Conservation (phyloP, 2,797 vertebrate genomes). For the Ceyx erithaca region DNA sequence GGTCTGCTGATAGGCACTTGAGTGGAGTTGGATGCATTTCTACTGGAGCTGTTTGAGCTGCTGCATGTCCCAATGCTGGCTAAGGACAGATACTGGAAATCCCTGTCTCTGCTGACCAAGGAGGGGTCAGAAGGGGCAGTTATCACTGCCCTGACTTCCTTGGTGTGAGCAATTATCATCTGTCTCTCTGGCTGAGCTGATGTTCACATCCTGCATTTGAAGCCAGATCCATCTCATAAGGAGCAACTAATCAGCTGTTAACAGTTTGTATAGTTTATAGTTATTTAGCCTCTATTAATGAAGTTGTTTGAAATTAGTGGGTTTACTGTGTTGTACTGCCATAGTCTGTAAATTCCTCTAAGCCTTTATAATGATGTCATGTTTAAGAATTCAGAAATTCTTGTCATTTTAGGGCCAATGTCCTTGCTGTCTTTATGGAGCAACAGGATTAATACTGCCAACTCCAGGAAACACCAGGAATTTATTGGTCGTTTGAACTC, state of each 20-base stretch:
- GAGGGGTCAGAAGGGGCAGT: not conserved
- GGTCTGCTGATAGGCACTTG: not conserved
- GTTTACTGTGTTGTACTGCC: not conserved
- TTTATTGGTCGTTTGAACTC: slow-evolving; percentile 92
- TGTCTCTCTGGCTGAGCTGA: not conserved
- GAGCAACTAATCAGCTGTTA: not conserved
- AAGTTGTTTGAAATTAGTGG: not conserved
- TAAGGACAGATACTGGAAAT: not conserved
- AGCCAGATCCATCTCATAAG: not conserved
- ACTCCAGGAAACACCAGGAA: slow-evolving; percentile 97
- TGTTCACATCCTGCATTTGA: not conserved
- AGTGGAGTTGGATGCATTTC: not conserved
- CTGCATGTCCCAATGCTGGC: not conserved
- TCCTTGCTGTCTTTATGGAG: slow-evolving; percentile 95
- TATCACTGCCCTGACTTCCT: not conserved
- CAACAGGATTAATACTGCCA: slow-evolving; percentile 92
- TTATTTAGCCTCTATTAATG: not conserved
- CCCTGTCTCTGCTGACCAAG: not conserved
- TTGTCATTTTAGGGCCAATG: slow-evolving; percentile 85
- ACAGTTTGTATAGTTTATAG: not conserved
- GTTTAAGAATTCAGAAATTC: not conserved
- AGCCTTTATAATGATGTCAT: not conserved
- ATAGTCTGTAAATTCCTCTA: not conserved
- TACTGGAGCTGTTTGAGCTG: not conserved
- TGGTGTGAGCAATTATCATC: not conserved